Evolutionary conservation across 2,888 invertebrate species (phyloP).

Genomic region (Hirtodrosophila alboralis): DNA sequence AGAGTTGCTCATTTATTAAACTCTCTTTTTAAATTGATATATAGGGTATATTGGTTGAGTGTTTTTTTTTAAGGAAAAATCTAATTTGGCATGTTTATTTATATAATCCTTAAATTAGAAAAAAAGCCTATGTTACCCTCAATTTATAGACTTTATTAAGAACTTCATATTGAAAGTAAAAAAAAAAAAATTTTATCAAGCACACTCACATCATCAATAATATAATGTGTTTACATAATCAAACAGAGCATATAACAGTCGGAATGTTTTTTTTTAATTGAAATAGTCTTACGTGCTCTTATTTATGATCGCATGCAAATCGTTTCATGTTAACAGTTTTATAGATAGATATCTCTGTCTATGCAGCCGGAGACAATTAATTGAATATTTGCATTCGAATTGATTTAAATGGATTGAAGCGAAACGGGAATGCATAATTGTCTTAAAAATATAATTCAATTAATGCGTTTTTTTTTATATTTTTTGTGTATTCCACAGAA

Average conservation of each 20-base stretch:
- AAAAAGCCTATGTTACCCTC: no score
- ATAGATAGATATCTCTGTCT: conserved; percentile 13
- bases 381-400: conserved; percentile 23
- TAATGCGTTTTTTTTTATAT: conserved; percentile 33
- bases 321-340: conserved; percentile 47
- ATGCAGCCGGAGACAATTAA: conserved; percentile 16
- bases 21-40: not conserved
- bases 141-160: no score
- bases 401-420: conserved; percentile 19
- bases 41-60: no score
- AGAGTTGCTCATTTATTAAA: conserved; percentile 6
- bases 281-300: conserved; percentile 5
- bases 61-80: no score
- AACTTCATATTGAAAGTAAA: no score
- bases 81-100: no score
- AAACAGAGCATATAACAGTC: conserved; percentile 11
- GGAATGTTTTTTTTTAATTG: not conserved
- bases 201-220: no score
- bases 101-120: no score
- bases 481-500: conserved; percentile 45
- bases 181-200: no score
- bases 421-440: conserved; percentile 9
- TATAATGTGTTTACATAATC: no score
- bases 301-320: conserved; percentile 55
- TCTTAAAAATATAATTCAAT: conserved; percentile 24